Base-by-base conservation (phyloP, 2,797 vertebrate species). In the Odontamblyopus lacepedii region DNA sequence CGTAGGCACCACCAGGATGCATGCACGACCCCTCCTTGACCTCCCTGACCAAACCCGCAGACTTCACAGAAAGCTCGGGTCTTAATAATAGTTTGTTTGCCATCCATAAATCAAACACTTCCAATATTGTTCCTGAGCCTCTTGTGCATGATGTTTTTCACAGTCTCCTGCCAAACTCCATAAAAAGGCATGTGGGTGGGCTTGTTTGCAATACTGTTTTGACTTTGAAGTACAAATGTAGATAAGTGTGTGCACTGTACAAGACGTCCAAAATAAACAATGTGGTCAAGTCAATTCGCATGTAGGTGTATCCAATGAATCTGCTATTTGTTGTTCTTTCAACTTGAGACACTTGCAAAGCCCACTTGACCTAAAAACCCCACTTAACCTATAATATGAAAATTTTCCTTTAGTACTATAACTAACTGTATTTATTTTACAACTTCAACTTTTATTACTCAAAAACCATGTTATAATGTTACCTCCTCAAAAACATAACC, bases 151-250 rank as follows among this genome's bases (percentile, higher is more conserved):
- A 18, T 18, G 6, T 77, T 81, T 81, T 71, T 77, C 80, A 76
- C 0, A 3, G 78, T 63, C 74, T 67, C 69, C 72, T 77, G 74
- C 70, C 53, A 57, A 60, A 87, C 83, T 86, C 91, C 89, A 90
- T 91, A 92, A 92, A 92, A 92, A 91, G 91, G 82, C 85, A 91
- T 85, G 86, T 80, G 67, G 67, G 68, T 72, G 82, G 81, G 87
- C 85, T 5, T 9, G 32, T 19, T 63, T 44, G 35, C 9, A 2
- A 44, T 44, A 44, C 62, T 23, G 62, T 26, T 44, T 26, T 26
- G 35, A 63, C 61, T 62, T 62, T 62, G 60, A 62, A 62, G 32
- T 38, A n/a, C 30, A 12, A 38, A 9, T 4, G 61, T 8, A 18
- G 61, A 38, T n/a, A 11, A 4, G 61, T 60, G 16, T 60, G 26